A percentile compares a stretch with the other conserved stretches of the same genome.
Evolutionary conservation across 2,797 vertebrate genomes (phyloP).

Genomic region (Molossus alvarezi): DNA sequence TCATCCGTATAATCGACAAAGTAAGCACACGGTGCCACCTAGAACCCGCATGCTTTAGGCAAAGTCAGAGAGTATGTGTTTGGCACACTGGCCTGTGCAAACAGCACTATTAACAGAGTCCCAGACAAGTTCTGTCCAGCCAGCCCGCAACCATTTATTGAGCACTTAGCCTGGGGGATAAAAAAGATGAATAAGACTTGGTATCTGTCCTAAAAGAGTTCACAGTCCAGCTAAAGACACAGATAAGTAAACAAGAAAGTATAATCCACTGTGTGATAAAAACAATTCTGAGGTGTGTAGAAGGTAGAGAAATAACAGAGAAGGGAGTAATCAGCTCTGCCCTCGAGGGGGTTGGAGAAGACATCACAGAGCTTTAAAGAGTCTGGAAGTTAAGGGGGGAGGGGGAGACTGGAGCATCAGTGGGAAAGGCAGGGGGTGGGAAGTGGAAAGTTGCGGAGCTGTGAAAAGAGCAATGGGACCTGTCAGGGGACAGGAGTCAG

Average conservation of each 20-base stretch:
- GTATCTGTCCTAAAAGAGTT: slow-evolving; percentile 30
- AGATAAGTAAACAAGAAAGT: slow-evolving; percentile 45
- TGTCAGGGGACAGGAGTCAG: too few species aligned
- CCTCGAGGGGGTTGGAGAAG: neutral
- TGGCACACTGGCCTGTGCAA: neutral
- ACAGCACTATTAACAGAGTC: neutral
- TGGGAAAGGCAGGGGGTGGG: too few species aligned
- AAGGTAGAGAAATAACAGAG: slow-evolving; percentile 3
- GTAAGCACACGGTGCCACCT: neutral
- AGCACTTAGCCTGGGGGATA: neutral
- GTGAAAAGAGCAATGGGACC: neutral
- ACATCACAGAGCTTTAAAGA: neutral
- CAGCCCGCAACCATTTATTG: neutral
- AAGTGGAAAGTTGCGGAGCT: neutral
- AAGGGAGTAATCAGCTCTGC: neutral
- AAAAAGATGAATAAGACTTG: slow-evolving; percentile 5
- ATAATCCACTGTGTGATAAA: slow-evolving; percentile 9
- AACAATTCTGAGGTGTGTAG: neutral
- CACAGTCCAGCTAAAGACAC: slow-evolving; percentile 43
- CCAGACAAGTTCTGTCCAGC: neutral
- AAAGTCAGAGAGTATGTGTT: neutral
- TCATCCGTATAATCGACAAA: accelerated
- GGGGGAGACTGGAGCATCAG: too few species aligned
- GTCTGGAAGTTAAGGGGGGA: neutral
- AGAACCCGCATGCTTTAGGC: neutral